Evolutionary conservation across 2,113 vertebrate species (phyloP).

Genomic region (Actinemys pallida): DNA sequence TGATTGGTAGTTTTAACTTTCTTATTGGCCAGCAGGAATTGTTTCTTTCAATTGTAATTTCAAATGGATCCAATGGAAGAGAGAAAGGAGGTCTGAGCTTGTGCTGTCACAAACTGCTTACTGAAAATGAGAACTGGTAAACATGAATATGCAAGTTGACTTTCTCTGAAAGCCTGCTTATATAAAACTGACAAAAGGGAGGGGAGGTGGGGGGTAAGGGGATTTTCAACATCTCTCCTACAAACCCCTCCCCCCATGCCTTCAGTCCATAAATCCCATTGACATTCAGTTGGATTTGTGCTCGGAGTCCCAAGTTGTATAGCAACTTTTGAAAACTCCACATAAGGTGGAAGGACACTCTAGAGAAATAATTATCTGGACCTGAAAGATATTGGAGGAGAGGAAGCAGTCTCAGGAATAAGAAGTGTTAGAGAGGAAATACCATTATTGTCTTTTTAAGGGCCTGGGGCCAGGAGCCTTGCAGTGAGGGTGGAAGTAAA

Average conservation of each 20-base stretch:
- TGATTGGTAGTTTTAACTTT: background rate
- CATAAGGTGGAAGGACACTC: background rate
- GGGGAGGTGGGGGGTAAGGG: no score
- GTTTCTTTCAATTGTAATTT: background rate
- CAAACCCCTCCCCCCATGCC: no score
- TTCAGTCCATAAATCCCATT: no score
- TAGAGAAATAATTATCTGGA: background rate
- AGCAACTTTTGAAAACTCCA: background rate
- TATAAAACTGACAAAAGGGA: background rate
- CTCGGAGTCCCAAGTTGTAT: no score
- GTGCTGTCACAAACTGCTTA: accelerated
- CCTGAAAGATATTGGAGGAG: no score
- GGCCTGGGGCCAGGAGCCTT: no score
- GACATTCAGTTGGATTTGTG: no score
- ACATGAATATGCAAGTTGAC: background rate
- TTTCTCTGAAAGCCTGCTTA: background rate
- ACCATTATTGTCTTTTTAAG: no score
- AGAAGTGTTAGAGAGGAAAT: no score
- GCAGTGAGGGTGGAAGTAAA: no score
- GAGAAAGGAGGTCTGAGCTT: background rate
- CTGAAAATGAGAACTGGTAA: background rate
- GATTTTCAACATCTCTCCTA: no score
- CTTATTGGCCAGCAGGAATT: background rate
- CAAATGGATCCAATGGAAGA: background rate
- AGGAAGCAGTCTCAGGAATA: no score